Percentiles rank a stretch among this genome's conserved stretches.
These are phyloP conservation scores for Urocynchramus pylzowi DNA, from an alignment of 2,113 vertebrate species.

Conservation along the genomic window DNA sequence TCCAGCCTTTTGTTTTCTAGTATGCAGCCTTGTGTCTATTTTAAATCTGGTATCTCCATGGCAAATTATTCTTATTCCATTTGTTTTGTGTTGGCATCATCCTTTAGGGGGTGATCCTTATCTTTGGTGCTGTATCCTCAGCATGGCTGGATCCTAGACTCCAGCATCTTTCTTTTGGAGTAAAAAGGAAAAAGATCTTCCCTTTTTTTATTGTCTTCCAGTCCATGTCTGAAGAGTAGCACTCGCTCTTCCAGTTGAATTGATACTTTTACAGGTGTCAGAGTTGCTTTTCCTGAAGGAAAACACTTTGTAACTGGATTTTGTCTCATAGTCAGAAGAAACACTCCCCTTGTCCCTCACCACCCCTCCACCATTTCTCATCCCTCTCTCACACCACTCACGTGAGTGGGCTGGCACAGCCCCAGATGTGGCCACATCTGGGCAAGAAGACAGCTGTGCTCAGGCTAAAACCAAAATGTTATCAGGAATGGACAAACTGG, in stretches of 20 bases:
- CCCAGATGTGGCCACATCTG: background rate
- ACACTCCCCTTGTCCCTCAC: background rate
- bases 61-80: background rate
- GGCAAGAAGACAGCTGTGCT: background rate
- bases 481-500: background rate
- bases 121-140: background rate
- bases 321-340: background rate
- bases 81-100: background rate
- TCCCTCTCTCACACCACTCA: accelerated
- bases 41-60: background rate
- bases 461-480: background rate
- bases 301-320: background rate
- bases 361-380: accelerated
- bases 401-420: accelerated
- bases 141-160: background rate
- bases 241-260: background rate
- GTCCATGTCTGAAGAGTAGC: background rate
- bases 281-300: background rate
- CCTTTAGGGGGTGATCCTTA: background rate
- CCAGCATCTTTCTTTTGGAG: too few relatives aligned
- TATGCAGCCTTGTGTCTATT: background rate
- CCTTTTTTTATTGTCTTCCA: background rate
- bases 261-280: background rate
- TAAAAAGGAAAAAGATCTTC: background rate
- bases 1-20: background rate